These are phyloP conservation scores for Tyria jacobaeae DNA, from an alignment of 2,888 invertebrate species.

Conservation along the genomic window DNA sequence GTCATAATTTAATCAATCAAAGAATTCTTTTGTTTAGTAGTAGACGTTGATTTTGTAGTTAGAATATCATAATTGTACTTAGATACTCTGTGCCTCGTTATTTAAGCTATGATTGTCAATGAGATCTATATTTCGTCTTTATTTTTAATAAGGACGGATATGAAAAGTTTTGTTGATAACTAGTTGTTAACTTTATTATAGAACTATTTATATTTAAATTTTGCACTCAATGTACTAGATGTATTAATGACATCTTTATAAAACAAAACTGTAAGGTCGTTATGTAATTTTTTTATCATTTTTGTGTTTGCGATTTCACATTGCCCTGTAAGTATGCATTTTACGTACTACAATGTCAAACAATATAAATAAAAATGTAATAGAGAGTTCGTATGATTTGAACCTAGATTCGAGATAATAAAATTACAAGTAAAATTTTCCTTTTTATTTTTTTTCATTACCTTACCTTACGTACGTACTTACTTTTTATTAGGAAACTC, in stretches of 20 bases:
- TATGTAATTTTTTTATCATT: not conserved
- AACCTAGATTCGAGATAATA: conserved; percentile 42
- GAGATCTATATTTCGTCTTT: conserved; percentile 27
- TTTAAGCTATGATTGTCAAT: conserved; percentile 36
- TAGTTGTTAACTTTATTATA: conserved; percentile 24
- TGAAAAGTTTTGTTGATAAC: conserved; percentile 19
- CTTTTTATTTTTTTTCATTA: conserved; percentile 16
- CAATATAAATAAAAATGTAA: conserved; percentile 26
- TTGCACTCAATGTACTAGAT: conserved; percentile 4
- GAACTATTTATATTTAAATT: conserved; percentile 37
- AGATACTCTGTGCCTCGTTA: conserved; percentile 51
- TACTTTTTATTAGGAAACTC: not conserved
- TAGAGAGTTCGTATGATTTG: conserved; percentile 25
- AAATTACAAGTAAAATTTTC: conserved; percentile 34
- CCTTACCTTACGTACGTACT: not conserved
- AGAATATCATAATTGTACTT: conserved; percentile 30
- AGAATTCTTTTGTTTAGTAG: conserved; percentile 27
- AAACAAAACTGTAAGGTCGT: not conserved
- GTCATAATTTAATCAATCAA: conserved; percentile 43
- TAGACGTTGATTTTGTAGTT: conserved; percentile 36
- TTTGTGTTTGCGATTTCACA: not conserved
- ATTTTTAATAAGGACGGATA: conserved; percentile 21
- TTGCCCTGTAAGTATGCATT: not conserved
- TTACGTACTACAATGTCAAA: not conserved
- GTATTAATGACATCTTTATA: not conserved